phyloP scores from a whole-genome alignment of 2,888 invertebrate species.

The Drosophila robusta region DNA sequence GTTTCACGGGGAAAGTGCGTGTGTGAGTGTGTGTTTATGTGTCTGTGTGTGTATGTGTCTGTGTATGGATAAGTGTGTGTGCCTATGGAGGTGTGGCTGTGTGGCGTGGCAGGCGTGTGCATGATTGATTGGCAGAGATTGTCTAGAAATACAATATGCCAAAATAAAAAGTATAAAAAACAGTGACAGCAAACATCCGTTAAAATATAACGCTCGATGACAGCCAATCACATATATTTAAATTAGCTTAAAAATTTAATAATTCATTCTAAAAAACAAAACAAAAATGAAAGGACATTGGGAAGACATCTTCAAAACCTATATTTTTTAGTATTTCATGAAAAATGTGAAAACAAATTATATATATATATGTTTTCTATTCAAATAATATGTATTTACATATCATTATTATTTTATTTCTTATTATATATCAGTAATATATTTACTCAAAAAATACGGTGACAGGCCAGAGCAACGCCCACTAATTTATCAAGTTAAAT shows the following conservation, averaged over 20 bases:
- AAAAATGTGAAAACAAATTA: too few species aligned
- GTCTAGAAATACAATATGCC: constrained; percentile 51
- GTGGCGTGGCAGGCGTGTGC: constrained; percentile 29
- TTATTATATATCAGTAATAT: too few species aligned
- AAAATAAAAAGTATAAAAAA: constrained; percentile 1
- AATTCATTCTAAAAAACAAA: background rate
- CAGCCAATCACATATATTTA: constrained; percentile 12
- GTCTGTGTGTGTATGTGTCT: constrained; percentile 3
- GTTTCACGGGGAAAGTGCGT: constrained; percentile 5
- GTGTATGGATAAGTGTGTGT: background rate
- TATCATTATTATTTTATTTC: too few species aligned
- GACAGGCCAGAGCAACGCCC: too few species aligned
- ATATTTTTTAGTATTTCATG: too few species aligned
- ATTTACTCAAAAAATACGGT: too few species aligned
- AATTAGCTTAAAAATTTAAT: constrained; percentile 11
- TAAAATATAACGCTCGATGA: constrained; percentile 6
- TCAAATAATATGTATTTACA: too few species aligned
- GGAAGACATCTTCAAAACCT: too few species aligned
- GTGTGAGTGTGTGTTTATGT: background rate
- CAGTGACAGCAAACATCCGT: constrained; percentile 4
- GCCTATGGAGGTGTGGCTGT: constrained; percentile 6
- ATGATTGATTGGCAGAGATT: constrained; percentile 71
- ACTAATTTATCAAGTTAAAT: background rate
- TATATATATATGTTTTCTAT: too few species aligned
- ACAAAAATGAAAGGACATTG: background rate